These are phyloP conservation scores for Bradypodion pumilum DNA, from an alignment of 2,797 vertebrate species.

Conservation along the genomic window DNA sequence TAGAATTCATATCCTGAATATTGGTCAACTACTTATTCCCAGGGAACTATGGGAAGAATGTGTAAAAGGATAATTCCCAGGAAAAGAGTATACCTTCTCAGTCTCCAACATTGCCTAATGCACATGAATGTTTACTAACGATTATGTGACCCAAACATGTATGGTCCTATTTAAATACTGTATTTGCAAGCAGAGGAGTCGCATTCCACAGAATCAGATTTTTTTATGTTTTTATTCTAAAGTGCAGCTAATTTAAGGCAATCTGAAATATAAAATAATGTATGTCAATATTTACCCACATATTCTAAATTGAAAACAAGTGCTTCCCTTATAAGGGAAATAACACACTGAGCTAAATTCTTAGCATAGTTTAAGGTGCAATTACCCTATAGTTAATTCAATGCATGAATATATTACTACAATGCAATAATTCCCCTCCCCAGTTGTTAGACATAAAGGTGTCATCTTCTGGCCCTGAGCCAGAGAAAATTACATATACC, in stretches of 20 bases:
- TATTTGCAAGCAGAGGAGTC: conserved; percentile 77
- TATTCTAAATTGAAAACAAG: conserved; percentile 72
- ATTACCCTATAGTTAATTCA: conserved; percentile 4
- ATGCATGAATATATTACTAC: conserved; percentile 18
- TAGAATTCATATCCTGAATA: conserved; percentile 19
- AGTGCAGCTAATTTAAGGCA: conserved; percentile 87
- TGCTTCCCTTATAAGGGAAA: conserved; percentile 64
- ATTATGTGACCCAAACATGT: conserved; percentile 59
- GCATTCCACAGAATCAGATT: conserved; percentile 72
- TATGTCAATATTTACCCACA: conserved; percentile 75
- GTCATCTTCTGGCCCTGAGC: background rate
- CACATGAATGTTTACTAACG: conserved; percentile 26
- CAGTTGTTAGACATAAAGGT: conserved; percentile 25
- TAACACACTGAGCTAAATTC: conserved; percentile 57
- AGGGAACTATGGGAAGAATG: conserved; percentile 23
- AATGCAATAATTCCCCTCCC: no score
- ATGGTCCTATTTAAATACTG: conserved; percentile 70
- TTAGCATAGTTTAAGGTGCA: conserved; percentile 52
- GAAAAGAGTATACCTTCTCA: conserved; percentile 34
- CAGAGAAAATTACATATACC: conserved; percentile 5
- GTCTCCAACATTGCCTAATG: background rate
- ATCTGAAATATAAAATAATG: conserved; percentile 80
- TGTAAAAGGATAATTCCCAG: background rate
- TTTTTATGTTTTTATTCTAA: conserved; percentile 76
- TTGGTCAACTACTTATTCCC: conserved; percentile 30